phyloP scores from a whole-genome alignment of 2,797 vertebrate genomes.

The Phataginus tricuspis region DNA sequence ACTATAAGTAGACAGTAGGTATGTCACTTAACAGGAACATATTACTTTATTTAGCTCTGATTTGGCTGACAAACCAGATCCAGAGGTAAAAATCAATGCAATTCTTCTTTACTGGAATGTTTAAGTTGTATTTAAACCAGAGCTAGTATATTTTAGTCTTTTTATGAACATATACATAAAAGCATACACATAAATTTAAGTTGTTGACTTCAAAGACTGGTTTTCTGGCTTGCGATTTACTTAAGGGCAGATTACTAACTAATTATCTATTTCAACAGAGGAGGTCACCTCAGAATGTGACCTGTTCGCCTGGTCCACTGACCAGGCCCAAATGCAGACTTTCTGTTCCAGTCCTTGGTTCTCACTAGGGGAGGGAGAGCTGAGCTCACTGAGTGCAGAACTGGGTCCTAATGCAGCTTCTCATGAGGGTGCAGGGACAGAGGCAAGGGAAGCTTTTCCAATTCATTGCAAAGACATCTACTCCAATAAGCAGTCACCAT shows the following conservation, averaged over 20 bases:
- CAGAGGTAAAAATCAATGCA: neutral
- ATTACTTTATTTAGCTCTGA: neutral
- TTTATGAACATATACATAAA: neutral
- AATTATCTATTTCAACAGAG: neutral
- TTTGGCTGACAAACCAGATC: neutral
- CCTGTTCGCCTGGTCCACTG: neutral
- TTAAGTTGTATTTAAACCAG: conserved; percentile 18
- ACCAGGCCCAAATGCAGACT: neutral
- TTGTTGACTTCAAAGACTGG: conserved; percentile 30
- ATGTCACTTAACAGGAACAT: neutral
- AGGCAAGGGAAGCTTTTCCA: neutral
- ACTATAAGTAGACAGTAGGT: neutral
- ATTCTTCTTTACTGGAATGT: neutral
- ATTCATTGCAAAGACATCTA: neutral
- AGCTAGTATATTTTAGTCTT: neutral
- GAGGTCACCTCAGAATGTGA: neutral
- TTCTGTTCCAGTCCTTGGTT: neutral
- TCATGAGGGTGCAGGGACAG: neutral
- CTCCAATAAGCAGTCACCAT: neutral
- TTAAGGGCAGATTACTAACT: neutral
- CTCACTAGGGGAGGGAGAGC: neutral
- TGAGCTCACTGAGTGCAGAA: neutral
- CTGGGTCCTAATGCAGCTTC: neutral
- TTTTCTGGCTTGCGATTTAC: neutral
- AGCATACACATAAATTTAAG: neutral